Base-by-base conservation (phyloP, 1,140 invertebrate species). In the Gryllus bimaculatus region DNA sequence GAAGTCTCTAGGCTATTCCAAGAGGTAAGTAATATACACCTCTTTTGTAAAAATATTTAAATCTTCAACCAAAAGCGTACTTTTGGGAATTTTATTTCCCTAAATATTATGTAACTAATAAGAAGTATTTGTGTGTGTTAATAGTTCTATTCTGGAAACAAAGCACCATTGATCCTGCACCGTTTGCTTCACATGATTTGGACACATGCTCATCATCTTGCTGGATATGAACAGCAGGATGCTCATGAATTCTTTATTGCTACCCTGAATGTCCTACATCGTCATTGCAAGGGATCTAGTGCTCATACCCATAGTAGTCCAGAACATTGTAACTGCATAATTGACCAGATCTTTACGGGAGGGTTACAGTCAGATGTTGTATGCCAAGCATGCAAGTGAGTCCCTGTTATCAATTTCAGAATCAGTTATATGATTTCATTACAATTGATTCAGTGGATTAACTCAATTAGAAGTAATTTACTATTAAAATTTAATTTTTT, bases 181-280 rank as follows among this genome's bases (percentile, higher is more conserved):
- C 92, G 94, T 73, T 87, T 99, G 74, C 89, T 99, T 77, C 94
- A 98, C 87, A 88, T 99, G 82, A 96, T 98, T 82, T 99, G 98
- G 97, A 98, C 95, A 7, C 96, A 98, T 86, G 97, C 96, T 48
- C 91, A 93, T 79, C 96, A 99, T 86, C 90, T 99, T 81, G 96
- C 97, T 48, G 96, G 97, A 66, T 97, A 98, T 85, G 95, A 98
- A 84, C 97, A 99, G 85, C 97, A 99, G 86, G 98, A 99, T 87
- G 97, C 98, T 78, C 98, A 99, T 84, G 98, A 99, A 88, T 99
- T 99, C 87, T 98, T 99, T 83, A 98, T 99, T 77, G 96, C 96
- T 20, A 95, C 95, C 5, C 88, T 99, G 39, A 94, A 98, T 85
- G 93, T 98, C 8, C 86, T 99, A 47, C 97, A 99, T 86, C 89